phyloP scores from a whole-genome alignment of 2,113 vertebrate species.

The Thryonomys swinderianus region DNA sequence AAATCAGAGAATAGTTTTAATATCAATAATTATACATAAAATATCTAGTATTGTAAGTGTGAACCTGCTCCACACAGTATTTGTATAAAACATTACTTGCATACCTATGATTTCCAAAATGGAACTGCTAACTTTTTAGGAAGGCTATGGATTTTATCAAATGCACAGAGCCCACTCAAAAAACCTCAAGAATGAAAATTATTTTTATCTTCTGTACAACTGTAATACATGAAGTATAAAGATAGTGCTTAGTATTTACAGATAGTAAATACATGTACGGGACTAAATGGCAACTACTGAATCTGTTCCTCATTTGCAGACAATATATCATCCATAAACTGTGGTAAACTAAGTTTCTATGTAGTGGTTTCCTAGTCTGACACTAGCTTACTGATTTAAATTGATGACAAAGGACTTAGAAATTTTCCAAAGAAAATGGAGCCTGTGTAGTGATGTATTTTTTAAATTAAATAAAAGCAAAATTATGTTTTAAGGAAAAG shows the following conservation, averaged over 20 bases:
- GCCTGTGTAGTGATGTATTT: neutral
- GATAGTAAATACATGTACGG: neutral
- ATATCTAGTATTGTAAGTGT: neutral
- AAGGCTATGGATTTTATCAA: slow-evolving; percentile 25
- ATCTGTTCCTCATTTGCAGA: neutral
- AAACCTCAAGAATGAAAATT: neutral
- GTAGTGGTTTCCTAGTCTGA: neutral
- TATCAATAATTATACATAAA: neutral
- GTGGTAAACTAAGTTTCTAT: neutral
- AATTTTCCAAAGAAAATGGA: neutral
- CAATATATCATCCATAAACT: neutral
- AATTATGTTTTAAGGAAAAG: neutral
- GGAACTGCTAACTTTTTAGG: slow-evolving; percentile 2
- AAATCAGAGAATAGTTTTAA: slow-evolving; percentile 68
- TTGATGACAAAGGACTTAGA: neutral
- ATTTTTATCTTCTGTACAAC: neutral
- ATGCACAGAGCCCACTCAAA: neutral
- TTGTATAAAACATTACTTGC: slow-evolving; percentile 10
- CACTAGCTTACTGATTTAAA: neutral
- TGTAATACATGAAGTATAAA: neutral
- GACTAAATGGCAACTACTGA: neutral
- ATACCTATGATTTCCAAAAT: slow-evolving; percentile 35
- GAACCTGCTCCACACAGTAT: neutral
- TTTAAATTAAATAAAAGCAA: slow-evolving; percentile 23
- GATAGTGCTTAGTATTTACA: neutral